A percentile compares a stretch with the other conserved stretches of the same genome.
phyloP scores from a whole-genome alignment of 1,140 invertebrate genomes.

The Fopius arisanus region DNA sequence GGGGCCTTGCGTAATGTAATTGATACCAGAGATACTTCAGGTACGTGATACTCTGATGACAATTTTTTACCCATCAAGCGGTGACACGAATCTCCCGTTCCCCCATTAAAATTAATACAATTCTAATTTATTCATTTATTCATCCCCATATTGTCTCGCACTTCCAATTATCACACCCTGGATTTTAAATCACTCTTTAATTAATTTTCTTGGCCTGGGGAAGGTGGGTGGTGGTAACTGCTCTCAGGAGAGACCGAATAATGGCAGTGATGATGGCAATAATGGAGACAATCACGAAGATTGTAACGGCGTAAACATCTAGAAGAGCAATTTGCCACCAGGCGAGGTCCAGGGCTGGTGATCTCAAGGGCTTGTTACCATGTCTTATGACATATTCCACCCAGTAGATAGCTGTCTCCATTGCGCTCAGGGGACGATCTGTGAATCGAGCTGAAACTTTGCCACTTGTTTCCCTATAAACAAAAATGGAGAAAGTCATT shows the following conservation, averaged over 20 bases:
- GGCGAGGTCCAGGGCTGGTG: conserved; percentile 50
- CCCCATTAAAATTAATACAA: too few relatives aligned
- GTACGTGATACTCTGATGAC: too few relatives aligned
- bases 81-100: too few relatives aligned
- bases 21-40: too few relatives aligned
- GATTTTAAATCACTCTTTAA: background rate
- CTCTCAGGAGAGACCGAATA: conserved; percentile 9
- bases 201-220: background rate
- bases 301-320: conserved; percentile 46
- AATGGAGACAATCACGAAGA: background rate
- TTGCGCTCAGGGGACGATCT: conserved; percentile 60
- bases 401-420: conserved; percentile 69
- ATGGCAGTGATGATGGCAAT: background rate
- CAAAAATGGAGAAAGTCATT: background rate
- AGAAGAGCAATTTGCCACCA: conserved; percentile 64
- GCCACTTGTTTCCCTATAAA: conserved; percentile 38
- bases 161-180: background rate
- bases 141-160: background rate
- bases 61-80: too few relatives aligned
- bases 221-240: background rate
- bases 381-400: conserved; percentile 68
- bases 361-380: conserved; percentile 59
- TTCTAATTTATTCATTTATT: conserved; percentile 38
- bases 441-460: conserved; percentile 43
- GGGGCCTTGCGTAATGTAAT: background rate